Evolutionary conservation across 2,113 vertebrate species (phyloP), one percentile per base, ranked within the genome.

Genomic region (Calidris pugnax): DNA sequence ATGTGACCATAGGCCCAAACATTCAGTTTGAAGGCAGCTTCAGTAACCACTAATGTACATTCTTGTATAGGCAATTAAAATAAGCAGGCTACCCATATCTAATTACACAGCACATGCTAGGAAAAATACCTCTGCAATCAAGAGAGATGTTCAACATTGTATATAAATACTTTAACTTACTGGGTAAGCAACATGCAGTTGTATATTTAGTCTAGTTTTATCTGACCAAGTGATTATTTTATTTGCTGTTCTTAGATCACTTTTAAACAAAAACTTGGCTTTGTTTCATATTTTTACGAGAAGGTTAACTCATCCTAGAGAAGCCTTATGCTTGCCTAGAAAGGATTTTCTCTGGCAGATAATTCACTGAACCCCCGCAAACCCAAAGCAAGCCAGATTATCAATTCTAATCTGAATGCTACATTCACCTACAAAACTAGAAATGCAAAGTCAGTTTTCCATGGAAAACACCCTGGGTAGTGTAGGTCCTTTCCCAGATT

Each of bases 121-220:
- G 35, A 75, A 92, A 95, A 89, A 87, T 68, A 89, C 50, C 95
- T 78, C 62, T 41, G 68, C 85, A 78, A 96, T 82, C 86, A 80
- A 91, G 64, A 87, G 62, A 84, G 66, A 85, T 35, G 80, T 57
- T 91, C 86, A 35, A 3, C 30, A 85, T 22, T 24, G 67, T 85
- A 55, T 79, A 91, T 33, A 92, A 92, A 93, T 89, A 91, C 74
- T 90, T 79, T 19, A 47, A 94, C 76, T 95, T 32, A 56, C 80
- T 50, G 69, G 50, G 55, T 64, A 87, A 90, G 63, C 43, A 85
- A 87, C 59, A 39, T 9, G n/a, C 17, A 14, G 50, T 80, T 95
- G 80, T 96, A 50, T 94, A 90, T 95, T 94, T 93, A 91, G 88
- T 64, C 80, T 94, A 19, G 56, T 57, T 94, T 81, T 93, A 90